Evolutionary conservation across 2,888 invertebrate species (phyloP).

Genomic region (Sphaeridia pumilis): DNA sequence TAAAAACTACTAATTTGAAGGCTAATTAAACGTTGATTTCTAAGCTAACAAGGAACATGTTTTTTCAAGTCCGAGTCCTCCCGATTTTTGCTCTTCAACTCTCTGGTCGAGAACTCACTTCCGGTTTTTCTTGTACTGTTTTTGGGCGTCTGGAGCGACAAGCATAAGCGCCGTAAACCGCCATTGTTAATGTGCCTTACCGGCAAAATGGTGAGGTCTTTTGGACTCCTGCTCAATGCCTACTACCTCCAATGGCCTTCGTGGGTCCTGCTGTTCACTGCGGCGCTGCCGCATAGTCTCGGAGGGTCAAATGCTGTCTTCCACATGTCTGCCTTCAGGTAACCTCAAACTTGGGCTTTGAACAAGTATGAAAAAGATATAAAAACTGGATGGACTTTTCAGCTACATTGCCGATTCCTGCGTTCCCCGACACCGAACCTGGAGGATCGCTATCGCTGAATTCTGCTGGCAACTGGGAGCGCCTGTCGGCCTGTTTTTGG

Average conservation of each 20-base stretch:
- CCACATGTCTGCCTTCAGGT: conserved; percentile 35
- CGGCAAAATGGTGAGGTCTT: conserved; percentile 32
- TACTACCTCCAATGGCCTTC: conserved; percentile 34
- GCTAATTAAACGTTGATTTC: not conserved
- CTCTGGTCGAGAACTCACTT: conserved; percentile 34
- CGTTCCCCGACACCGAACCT: conserved; percentile 33
- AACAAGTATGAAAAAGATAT: not conserved
- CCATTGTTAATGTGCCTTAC: conserved; percentile 29
- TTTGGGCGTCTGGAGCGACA: conserved; percentile 36
- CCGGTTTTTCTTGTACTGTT: conserved; percentile 35
- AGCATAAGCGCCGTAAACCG: conserved; percentile 28
- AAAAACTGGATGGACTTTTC: not conserved
- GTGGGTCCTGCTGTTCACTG: conserved; percentile 27
- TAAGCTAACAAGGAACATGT: not conserved
- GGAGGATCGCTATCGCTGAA: conserved; percentile 34
- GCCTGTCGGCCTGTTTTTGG: conserved; percentile 29
- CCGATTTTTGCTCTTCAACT: conserved; percentile 32
- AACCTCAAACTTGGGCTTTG: not conserved
- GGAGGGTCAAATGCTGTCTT: conserved; percentile 34
- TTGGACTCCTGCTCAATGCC: conserved; percentile 31
- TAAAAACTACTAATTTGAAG: conserved; percentile 6
- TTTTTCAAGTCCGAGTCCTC: conserved; percentile 27
- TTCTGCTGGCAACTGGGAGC: conserved; percentile 33
- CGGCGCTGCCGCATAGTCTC: conserved; percentile 31
- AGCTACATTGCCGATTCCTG: conserved; percentile 35